A percentile compares a stretch with the other conserved stretches of the same genome.
Evolutionary conservation across 2,797 vertebrate genomes (phyloP).

Genomic region (Propithecus perrieri): DNA sequence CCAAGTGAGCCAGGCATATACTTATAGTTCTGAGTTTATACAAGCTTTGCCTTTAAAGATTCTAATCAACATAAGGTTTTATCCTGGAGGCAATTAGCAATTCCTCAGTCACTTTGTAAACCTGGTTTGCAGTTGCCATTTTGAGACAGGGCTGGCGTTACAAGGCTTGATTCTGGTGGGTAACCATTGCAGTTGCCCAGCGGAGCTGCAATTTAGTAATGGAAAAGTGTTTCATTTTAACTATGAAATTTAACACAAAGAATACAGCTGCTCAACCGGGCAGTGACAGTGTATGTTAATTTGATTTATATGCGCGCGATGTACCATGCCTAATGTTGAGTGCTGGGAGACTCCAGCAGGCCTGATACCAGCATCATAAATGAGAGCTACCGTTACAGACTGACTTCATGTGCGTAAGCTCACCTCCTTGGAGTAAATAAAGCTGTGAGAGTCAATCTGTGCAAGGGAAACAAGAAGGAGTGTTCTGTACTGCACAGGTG

Average conservation of each 20-base stretch:
- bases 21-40: background rate
- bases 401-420: background rate
- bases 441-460: background rate
- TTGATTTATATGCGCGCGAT: conserved; percentile 69
- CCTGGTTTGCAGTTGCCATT: conserved; percentile 32
- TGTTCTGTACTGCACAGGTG: accelerated
- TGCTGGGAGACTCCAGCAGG: background rate
- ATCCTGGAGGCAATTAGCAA: conserved; percentile 55
- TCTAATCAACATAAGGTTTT: conserved; percentile 30
- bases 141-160: conserved; percentile 29
- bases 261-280: conserved; percentile 71
- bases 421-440: conserved; percentile 28
- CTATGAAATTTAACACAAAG: conserved; percentile 81
- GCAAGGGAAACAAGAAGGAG: background rate
- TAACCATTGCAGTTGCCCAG: conserved; percentile 35
- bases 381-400: background rate
- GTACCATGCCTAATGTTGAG: conserved; percentile 66
- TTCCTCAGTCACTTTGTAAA: conserved; percentile 47
- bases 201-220: conserved; percentile 63
- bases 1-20: background rate
- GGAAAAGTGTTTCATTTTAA: conserved; percentile 77
- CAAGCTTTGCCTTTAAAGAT: conserved; percentile 21
- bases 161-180: conserved; percentile 65
- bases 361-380: conserved; percentile 39
- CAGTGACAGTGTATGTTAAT: conserved; percentile 73